Percentiles rank a stretch among this genome's conserved stretches.
phyloP scores from a whole-genome alignment of 2,888 invertebrate species.

The Ormyrus labotus region DNA sequence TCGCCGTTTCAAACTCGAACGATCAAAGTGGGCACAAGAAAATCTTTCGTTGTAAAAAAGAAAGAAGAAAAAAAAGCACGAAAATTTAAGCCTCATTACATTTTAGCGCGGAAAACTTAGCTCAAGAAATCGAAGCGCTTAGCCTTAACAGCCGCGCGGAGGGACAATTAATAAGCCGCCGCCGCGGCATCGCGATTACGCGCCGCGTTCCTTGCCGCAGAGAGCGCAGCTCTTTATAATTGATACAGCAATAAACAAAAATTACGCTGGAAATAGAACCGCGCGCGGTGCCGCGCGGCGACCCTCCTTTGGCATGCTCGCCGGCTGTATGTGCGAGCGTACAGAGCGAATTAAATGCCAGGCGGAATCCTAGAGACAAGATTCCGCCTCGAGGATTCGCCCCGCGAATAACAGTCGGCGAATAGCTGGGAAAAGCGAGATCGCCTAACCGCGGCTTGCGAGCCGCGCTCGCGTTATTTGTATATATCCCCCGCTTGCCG shows the following conservation, averaged over 20 bases:
- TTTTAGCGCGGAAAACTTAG: slow-evolving; percentile 16
- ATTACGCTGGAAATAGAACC: slow-evolving; percentile 39
- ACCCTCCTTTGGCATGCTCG: not conserved
- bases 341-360: not conserved
- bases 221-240: slow-evolving; percentile 16
- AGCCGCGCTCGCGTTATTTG: slow-evolving; percentile 22
- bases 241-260: slow-evolving; percentile 47
- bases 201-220: not conserved
- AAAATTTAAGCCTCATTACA: not conserved
- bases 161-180: slow-evolving; percentile 33
- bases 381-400: slow-evolving; percentile 27
- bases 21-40: no score
- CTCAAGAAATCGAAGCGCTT: slow-evolving; percentile 22
- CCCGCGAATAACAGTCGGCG: slow-evolving; percentile 17
- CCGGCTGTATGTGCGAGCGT: not conserved
- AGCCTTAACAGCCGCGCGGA: not conserved
- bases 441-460: no score
- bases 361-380: slow-evolving; percentile 39
- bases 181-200: slow-evolving; percentile 11
- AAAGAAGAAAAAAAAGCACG: slow-evolving; percentile 10
- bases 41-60: not conserved
- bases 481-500: slow-evolving; percentile 1
- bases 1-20: no score
- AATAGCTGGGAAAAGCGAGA: not conserved
- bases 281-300: not conserved